Evolutionary conservation across 1,140 invertebrate genomes (phyloP).

Genomic region (Aphelinus certus): DNA sequence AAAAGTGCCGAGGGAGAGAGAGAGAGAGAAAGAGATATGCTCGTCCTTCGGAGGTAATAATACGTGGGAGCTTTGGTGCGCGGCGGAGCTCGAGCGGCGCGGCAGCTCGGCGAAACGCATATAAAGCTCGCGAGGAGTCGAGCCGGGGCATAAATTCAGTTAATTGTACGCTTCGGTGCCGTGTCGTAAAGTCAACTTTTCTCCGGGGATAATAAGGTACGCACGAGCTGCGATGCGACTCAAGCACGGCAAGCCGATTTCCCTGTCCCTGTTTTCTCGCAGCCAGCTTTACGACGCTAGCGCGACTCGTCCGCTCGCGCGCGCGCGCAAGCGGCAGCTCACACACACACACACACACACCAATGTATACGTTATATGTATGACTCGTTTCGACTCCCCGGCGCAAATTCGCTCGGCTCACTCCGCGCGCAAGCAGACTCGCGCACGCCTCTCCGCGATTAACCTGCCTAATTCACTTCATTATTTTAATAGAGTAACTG

Average conservation of each 20-base stretch:
- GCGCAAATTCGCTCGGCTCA: neutral
- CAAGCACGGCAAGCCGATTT: neutral
- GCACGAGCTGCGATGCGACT: neutral
- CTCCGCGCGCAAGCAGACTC: too few relatives aligned
- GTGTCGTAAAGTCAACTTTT: slow-evolving; percentile 12
- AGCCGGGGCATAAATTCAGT: slow-evolving; percentile 15
- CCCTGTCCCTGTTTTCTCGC: neutral
- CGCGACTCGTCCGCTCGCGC: too few relatives aligned
- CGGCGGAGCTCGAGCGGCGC: slow-evolving; percentile 5
- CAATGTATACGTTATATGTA: neutral
- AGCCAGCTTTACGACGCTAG: slow-evolving; percentile 5
- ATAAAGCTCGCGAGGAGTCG: neutral
- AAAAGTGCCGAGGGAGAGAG: neutral
- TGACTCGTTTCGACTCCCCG: neutral
- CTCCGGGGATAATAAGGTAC: slow-evolving; percentile 4
- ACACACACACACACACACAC: too few relatives aligned
- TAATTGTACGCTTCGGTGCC: slow-evolving; percentile 16
- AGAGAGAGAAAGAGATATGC: too few relatives aligned
- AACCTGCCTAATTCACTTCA: too few relatives aligned
- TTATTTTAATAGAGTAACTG: too few relatives aligned
- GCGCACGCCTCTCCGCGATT: too few relatives aligned
- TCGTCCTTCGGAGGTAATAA: slow-evolving; percentile 32
- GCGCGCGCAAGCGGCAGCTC: too few relatives aligned
- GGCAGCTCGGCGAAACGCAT: slow-evolving; percentile 13
- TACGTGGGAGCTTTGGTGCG: neutral